Conservation (phyloP, 2,888 invertebrate species). For the Piscicola geometra region DNA sequence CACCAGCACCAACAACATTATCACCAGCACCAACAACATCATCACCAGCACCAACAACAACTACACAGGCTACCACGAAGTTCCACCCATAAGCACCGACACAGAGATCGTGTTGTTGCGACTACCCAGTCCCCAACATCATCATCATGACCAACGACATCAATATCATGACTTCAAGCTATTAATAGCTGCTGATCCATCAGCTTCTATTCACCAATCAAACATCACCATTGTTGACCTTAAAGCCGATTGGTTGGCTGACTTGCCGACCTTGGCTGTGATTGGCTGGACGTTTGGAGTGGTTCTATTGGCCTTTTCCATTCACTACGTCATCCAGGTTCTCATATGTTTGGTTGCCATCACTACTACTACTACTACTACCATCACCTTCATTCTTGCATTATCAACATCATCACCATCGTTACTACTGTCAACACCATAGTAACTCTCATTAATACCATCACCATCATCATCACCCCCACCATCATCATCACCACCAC, state of each 20-base stretch:
- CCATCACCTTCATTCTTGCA: too few relatives aligned
- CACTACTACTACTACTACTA: too few relatives aligned
- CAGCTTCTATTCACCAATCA: background rate
- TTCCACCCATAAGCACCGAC: constrained; percentile 18
- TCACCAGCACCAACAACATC: background rate
- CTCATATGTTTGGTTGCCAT: too few relatives aligned
- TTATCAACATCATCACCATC: too few relatives aligned
- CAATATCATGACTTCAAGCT: background rate
- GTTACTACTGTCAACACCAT: too few relatives aligned
- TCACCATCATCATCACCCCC: too few relatives aligned
- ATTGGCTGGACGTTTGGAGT: background rate
- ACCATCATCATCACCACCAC: too few relatives aligned
- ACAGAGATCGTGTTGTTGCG: background rate
- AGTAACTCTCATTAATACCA: too few relatives aligned
- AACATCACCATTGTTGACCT: background rate
- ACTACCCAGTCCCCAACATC: too few relatives aligned
- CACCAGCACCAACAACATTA: background rate
- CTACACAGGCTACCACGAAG: constrained; percentile 34
- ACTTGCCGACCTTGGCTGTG: background rate
- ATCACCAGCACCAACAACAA: background rate
- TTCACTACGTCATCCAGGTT: background rate
- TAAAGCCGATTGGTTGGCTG: background rate
- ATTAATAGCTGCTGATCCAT: background rate
- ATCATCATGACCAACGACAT: too few relatives aligned
- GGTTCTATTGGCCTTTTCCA: background rate